Conservation (phyloP, 2,888 invertebrate species). For the Scaptomyza flava region DNA sequence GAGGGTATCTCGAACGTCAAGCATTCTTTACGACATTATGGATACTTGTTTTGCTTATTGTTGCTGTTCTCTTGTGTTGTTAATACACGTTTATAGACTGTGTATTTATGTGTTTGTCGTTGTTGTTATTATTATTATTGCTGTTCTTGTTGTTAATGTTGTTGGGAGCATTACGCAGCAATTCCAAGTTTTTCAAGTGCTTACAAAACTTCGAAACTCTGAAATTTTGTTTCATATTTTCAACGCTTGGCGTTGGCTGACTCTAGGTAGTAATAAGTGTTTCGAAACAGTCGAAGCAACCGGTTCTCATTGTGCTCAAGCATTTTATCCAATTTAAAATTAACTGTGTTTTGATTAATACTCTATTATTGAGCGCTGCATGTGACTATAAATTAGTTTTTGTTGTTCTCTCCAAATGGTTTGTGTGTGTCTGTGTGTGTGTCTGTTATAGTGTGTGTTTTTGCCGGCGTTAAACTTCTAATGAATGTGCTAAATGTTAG, state of each 20-base stretch:
- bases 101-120: constrained; percentile 20
- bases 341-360: constrained; percentile 78
- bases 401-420: constrained; percentile 8
- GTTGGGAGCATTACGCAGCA: constrained; percentile 67
- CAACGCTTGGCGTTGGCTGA: constrained; percentile 17
- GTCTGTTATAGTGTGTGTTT: background rate
- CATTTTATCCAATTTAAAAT: constrained; percentile 70
- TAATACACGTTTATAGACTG: constrained; percentile 29
- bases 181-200: constrained; percentile 70
- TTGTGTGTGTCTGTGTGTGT: background rate
- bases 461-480: constrained; percentile 56
- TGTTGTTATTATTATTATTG: constrained; percentile 25
- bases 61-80: constrained; percentile 40
- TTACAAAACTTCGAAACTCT: constrained; percentile 57
- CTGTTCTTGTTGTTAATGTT: constrained; percentile 33
- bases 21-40: background rate
- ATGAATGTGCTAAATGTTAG: constrained; percentile 63
- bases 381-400: constrained; percentile 58
- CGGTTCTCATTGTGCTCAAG: constrained; percentile 54
- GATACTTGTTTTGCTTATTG: constrained; percentile 28
- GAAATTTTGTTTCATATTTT: constrained; percentile 66
- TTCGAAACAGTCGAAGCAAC: constrained; percentile 37
- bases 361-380: constrained; percentile 71
- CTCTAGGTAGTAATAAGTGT: constrained; percentile 52
- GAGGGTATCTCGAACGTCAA: constrained; percentile 1